phyloP scores from a whole-genome alignment of 2,797 vertebrate species.

The Bucorvus abyssinicus region DNA sequence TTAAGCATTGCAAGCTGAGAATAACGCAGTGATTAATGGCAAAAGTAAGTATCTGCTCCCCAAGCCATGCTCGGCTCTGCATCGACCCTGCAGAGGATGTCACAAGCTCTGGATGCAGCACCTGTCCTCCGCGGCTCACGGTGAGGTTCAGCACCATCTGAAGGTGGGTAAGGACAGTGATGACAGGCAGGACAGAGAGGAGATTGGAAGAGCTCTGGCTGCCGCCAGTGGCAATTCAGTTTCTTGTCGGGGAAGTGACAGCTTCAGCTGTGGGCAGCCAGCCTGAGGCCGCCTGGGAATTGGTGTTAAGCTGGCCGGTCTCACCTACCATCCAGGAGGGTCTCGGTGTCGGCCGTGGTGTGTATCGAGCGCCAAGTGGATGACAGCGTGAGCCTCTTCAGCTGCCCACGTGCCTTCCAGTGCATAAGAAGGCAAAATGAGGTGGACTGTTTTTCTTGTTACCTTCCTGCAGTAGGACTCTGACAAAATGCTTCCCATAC shows the following conservation, averaged over 20 bases:
- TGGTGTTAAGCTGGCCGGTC: neutral
- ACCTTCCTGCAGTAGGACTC: neutral
- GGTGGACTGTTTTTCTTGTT: neutral
- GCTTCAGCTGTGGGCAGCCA: neutral
- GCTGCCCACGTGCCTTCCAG: neutral
- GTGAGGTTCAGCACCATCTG: neutral
- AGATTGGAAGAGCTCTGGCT: neutral
- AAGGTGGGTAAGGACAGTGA: fast-evolving
- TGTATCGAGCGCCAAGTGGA: neutral
- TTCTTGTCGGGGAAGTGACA: neutral
- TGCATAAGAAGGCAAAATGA: neutral
- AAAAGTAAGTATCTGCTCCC: neutral
- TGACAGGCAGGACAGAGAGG: neutral
- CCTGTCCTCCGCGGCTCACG: fast-evolving
- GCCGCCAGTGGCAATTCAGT: neutral
- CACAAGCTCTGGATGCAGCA: fast-evolving
- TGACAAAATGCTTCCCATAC: neutral
- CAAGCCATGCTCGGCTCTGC: fast-evolving
- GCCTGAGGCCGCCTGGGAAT: neutral
- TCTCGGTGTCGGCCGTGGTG: neutral
- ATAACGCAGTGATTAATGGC: neutral
- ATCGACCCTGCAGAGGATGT: neutral
- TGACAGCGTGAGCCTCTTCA: neutral
- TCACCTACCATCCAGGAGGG: neutral
- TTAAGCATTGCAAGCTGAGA: neutral